Evolutionary conservation across 1,140 invertebrate species (phyloP), one percentile per base, ranked within the genome.

Genomic region (Micrasema minimum): DNA sequence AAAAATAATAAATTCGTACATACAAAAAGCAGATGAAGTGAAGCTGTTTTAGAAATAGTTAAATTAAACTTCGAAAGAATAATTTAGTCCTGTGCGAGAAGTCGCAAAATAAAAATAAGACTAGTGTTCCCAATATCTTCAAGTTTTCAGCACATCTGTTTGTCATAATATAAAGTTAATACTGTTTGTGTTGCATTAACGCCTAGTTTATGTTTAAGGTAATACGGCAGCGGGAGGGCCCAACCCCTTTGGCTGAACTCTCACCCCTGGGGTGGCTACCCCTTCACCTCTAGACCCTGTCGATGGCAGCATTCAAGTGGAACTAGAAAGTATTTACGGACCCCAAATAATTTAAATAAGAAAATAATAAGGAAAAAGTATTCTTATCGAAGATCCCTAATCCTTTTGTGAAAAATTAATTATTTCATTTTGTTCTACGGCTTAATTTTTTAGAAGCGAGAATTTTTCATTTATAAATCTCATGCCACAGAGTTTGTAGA

Each of bases 281-380:
- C 16, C 23, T 22, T 14, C 26, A 2, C 26, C 31, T 6, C 35
- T 12, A 6, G 14, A 12, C 35, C 31, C n/a, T 20, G 31, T 2
- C 18, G 37, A 59, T 16, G n/a, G 37, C 64, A 66, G 31, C 45
- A 37, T 61, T 59, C 66, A 73, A 73, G 72, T 69, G 72, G 72
- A 66, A 73, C 37, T 73, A 66, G n/a, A n/a, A 73, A 69, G 69
- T 73, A 73, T 73, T 73, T 73, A 73, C 67, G 61, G 61, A 73
- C 61, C 66, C 51, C 18, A 43, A 69, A 57, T 59, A 69, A 73
- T 69, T 73, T 73, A 73, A 73, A 69, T 69, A 61, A 20, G 62
- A 73, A 73, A 73, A 73, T 73, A 73, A 69, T 73, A 69, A 73
- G 72, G 61, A 57, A 73, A 73, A 72, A 68, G 43, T 14, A n/a